Conservation (phyloP, 2,888 invertebrate genomes). For the Eugnorisma glareosa region DNA sequence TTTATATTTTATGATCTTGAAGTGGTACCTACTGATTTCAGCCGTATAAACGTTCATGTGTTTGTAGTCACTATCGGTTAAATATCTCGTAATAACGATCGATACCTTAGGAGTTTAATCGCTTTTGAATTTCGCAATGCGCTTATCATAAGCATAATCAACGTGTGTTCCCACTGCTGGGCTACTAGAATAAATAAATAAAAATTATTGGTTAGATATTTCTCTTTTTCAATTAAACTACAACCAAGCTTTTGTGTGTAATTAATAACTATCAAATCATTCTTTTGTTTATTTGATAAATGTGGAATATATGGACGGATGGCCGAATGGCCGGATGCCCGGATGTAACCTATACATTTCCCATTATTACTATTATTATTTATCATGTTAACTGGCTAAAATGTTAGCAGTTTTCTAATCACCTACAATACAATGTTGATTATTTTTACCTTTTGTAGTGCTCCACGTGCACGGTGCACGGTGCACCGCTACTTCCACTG, state of each 20-base stretch:
- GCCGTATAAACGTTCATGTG: background rate
- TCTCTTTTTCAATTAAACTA: background rate
- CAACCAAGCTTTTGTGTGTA: background rate
- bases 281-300: too few species aligned
- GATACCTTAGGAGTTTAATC: background rate
- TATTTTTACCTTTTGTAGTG: conserved; percentile 6
- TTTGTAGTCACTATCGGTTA: background rate
- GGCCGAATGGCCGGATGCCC: too few species aligned
- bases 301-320: too few species aligned
- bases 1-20: background rate
- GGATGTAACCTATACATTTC: too few species aligned
- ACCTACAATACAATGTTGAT: conserved; percentile 7
- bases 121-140: background rate
- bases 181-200: too few species aligned
- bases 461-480: background rate
- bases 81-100: background rate
- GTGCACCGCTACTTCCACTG: background rate
- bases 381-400: background rate
- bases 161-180: too few species aligned
- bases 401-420: background rate
- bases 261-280: background rate
- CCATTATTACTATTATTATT: too few species aligned
- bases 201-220: background rate
- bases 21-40: background rate
- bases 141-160: background rate